These are phyloP conservation scores for Drosophila murphyi DNA, from an alignment of 1,140 invertebrate genomes.

Conservation along the genomic window DNA sequence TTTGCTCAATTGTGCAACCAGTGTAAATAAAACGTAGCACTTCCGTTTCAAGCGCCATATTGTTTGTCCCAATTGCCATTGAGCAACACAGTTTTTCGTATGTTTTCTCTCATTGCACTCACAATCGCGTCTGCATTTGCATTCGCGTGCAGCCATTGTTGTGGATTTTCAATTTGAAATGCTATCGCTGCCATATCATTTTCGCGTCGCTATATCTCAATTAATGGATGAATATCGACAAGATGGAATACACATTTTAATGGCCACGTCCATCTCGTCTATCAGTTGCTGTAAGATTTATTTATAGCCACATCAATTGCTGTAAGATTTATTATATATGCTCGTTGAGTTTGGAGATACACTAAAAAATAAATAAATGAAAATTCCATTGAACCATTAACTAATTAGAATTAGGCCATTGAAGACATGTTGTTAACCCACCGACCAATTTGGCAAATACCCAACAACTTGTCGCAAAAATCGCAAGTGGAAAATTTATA, in stretches of 20 bases:
- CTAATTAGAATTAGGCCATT: constrained; percentile 27
- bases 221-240: constrained; percentile 26
- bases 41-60: constrained; percentile 50
- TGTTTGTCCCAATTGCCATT: constrained; percentile 58
- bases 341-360: too few relatives aligned
- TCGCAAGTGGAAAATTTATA: constrained; percentile 23
- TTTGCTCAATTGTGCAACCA: constrained; percentile 69
- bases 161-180: constrained; percentile 68
- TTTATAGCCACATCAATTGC: neutral
- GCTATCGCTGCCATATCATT: neutral
- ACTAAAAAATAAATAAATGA: neutral
- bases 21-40: constrained; percentile 70
- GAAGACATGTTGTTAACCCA: constrained; percentile 12
- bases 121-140: neutral
- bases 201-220: constrained; percentile 30
- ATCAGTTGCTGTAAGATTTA: neutral
- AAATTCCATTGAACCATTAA: constrained; percentile 1
- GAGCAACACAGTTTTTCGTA: constrained; percentile 68
- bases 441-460: constrained; percentile 8
- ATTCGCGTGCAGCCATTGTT: neutral
- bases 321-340: too few relatives aligned
- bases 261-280: neutral
- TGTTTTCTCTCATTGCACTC: constrained; percentile 54
- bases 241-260: neutral
- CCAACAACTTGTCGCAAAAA: constrained; percentile 42